phyloP scores from a whole-genome alignment of 1,140 invertebrate genomes.

The Leptopilina boulardi region DNA sequence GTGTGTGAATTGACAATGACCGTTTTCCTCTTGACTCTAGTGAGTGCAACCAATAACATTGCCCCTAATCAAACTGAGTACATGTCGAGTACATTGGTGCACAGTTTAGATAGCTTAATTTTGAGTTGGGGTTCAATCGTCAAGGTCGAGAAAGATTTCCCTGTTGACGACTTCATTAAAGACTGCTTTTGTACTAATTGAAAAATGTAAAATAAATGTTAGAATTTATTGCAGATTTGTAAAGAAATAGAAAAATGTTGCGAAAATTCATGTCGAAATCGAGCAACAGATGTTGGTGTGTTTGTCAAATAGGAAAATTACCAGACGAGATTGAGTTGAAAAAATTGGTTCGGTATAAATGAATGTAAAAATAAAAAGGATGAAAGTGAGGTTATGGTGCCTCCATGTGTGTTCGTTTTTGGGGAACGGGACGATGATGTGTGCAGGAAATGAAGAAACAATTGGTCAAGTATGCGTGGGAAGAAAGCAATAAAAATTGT shows the following conservation, averaged over 20 bases:
- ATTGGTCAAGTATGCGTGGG: background rate
- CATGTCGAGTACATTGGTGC: background rate
- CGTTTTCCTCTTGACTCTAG: constrained; percentile 13
- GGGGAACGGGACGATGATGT: constrained; percentile 4
- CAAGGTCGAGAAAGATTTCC: constrained; percentile 23
- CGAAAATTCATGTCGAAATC: no score
- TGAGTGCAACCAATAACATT: constrained; percentile 32
- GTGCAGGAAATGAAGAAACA: constrained; percentile 1
- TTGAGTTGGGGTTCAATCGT: constrained; percentile 8
- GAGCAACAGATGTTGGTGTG: no score
- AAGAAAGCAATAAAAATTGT: constrained; percentile 20
- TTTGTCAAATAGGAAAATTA: no score
- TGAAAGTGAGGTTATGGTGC: constrained; percentile 2
- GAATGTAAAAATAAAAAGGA: background rate
- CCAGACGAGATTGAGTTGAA: background rate
- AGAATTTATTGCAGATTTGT: no score
- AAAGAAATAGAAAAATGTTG: no score
- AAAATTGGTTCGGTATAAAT: no score
- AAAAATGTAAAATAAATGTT: no score
- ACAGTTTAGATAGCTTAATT: constrained; percentile 21
- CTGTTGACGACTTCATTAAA: background rate
- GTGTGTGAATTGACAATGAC: constrained; percentile 11
- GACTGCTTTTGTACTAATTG: background rate
- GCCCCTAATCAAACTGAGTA: constrained; percentile 14
- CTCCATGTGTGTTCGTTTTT: background rate